Percentiles rank a stretch among this genome's conserved stretches.
These are phyloP conservation scores for Oreochromis aureus DNA, from an alignment of 2,113 vertebrate species.

Conservation along the genomic window DNA sequence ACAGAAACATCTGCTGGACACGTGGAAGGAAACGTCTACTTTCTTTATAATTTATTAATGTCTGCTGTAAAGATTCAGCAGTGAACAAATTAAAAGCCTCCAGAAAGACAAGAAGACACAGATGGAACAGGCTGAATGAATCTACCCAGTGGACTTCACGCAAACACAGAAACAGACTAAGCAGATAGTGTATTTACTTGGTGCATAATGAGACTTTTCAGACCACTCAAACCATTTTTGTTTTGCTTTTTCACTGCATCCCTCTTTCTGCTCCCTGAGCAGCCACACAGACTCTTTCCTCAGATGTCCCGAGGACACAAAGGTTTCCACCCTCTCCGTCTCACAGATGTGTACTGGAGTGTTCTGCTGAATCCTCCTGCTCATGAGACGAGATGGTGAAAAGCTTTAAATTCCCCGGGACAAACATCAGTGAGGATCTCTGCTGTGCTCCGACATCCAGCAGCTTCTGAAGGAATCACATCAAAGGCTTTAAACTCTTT, in stretches of 20 bases:
- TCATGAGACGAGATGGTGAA: background rate
- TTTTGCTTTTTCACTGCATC: background rate
- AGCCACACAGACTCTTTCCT: background rate
- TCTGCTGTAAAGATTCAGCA: background rate
- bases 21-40: background rate
- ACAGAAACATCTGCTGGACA: fast-evolving
- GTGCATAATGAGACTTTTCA: background rate
- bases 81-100: background rate
- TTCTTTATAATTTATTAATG: background rate
- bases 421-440: background rate
- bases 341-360: background rate
- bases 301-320: background rate
- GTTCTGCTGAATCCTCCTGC: background rate
- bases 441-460: background rate
- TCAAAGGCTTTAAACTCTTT: background rate
- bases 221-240: background rate
- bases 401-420: background rate
- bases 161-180: background rate
- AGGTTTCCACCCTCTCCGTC: background rate
- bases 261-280: background rate
- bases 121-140: background rate
- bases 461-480: background rate
- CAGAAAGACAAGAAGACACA: background rate
- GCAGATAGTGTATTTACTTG: background rate
- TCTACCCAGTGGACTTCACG: background rate